phyloP scores from a whole-genome alignment of 2,888 invertebrate genomes.

The Ceriagrion tenellum region DNA sequence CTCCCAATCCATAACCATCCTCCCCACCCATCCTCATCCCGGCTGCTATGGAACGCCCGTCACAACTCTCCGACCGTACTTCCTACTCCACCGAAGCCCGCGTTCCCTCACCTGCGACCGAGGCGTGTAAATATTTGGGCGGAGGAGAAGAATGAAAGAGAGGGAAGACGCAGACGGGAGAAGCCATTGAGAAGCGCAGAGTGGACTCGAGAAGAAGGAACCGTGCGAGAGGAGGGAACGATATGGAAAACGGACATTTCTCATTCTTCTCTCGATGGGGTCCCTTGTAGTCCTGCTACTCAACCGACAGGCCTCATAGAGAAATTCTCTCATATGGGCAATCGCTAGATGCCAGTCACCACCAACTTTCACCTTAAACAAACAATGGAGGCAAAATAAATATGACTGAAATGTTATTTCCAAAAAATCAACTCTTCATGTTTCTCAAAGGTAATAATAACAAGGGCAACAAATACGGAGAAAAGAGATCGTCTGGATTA shows the following conservation, averaged over 20 bases:
- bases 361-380: too few relatives aligned
- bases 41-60: conserved; percentile 11
- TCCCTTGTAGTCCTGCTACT: background rate
- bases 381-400: too few relatives aligned
- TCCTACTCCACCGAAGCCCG: background rate
- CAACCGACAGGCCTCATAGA: too few relatives aligned
- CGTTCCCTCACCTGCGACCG: conserved; percentile 2
- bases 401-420: too few relatives aligned
- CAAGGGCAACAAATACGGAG: too few relatives aligned
- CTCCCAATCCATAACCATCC: background rate
- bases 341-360: too few relatives aligned
- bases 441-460: too few relatives aligned
- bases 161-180: background rate
- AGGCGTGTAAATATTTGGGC: conserved; percentile 62
- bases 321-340: too few relatives aligned
- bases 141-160: background rate
- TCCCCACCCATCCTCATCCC: background rate
- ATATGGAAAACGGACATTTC: background rate
- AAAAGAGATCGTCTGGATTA: too few relatives aligned
- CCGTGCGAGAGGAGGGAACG: background rate
- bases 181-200: background rate
- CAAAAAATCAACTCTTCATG: too few relatives aligned
- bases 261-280: conserved; percentile 13
- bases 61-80: background rate
- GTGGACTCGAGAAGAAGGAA: background rate